Evolutionary conservation across 2,113 vertebrate species (phyloP), one percentile per base, ranked within the genome.

Genomic region (Anoplopoma fimbria): DNA sequence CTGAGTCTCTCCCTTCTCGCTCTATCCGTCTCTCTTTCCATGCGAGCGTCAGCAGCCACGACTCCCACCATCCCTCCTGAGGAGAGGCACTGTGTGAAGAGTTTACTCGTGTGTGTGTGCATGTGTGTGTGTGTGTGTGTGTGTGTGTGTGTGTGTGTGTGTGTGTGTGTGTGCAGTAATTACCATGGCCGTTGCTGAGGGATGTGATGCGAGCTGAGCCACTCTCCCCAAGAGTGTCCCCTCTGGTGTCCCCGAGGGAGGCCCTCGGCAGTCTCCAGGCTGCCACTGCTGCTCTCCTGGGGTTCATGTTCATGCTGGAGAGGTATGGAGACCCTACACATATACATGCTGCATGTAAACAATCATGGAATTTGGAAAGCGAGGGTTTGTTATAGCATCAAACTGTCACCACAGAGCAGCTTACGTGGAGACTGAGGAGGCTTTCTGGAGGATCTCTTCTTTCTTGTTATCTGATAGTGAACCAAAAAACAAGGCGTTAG

Each of bases 301-400:
- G 91, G 70, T 95, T 94, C 71, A 96, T 45, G 15, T 93, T 95
- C 77, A 95, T 87, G 81, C 95, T 97, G 29, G 94, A 95, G 82
- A 94, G 91, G 88, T 98, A 99, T 0, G 97, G 97, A 73, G 98
- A 99, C 87, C 94, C 97, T 99, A 0, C 21, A 91, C 80, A 87
- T 55, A 75, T 5, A 71, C 17, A 45, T 36, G 81, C 4, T 9
- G 15, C 23, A 69, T 19, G 73, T 34, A 58, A 84, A 64, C 64
- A 29, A 33, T 62, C 14, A 69, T 1, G 29, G 1, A 5, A 31
- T 51, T 45, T 51, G 45, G 6, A 34, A 69, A 23, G 45, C 17
- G 15, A n/a, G 49, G 19, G 13, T 29, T 42, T 36, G 6, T 79
- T 1, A 38, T 7, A 40, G 5, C 3, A 12, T 69, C 13, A 2